Evolutionary conservation across 2,113 vertebrate species (phyloP), one percentile per base, ranked within the genome.

Genomic region (Pygoscelis antarcticus): DNA sequence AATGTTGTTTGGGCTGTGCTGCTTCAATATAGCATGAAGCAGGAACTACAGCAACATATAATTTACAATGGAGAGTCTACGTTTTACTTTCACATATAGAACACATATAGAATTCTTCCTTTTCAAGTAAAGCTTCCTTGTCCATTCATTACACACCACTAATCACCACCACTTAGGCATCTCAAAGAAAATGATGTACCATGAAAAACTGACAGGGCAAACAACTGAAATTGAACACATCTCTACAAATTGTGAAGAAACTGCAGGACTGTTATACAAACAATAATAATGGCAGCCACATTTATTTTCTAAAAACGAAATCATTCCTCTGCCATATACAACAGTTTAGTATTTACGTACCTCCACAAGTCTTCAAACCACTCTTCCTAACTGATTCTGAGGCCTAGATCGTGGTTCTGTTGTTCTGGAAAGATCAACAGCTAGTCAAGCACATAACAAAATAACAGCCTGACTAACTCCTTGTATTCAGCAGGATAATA

Each of bases 11-110:
- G 52, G 75, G 77, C 88, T 93, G 81, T 52, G 46, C 75, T 70
- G 57, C 77, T 78, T 97, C 96, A 89, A 49, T 76, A 95, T 96
- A 97, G 97, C 95, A 91, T 8, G 81, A 96, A 98, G 81, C 94
- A 97, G 88, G 62, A 96, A 34, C 13, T 44, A 54, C 47, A 80
- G 90, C 77, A 77, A 90, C 64, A 87, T 61, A 70, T 80, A 79
- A 94, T 95, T 97, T 91, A 95, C 55, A 87, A 32, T 58, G 30
- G 3, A 58, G 38, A 78, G 61, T 69, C 93, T 82, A 80, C 3
- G 14, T 69, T 72, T 90, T 54, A n/a, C 68, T 96, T 93, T 88
- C 91, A 87, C 77, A 55, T 80, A 76, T 49, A 93, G 44, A 87
- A 66, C 40, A 62, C 32, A 69, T 32, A 60, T 16, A 29, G 40